Evolutionary conservation across 64 coral and sea anemone species (phyloP), one percentile per base, ranked within the genome.

Genomic region (Montipora cactus): DNA sequence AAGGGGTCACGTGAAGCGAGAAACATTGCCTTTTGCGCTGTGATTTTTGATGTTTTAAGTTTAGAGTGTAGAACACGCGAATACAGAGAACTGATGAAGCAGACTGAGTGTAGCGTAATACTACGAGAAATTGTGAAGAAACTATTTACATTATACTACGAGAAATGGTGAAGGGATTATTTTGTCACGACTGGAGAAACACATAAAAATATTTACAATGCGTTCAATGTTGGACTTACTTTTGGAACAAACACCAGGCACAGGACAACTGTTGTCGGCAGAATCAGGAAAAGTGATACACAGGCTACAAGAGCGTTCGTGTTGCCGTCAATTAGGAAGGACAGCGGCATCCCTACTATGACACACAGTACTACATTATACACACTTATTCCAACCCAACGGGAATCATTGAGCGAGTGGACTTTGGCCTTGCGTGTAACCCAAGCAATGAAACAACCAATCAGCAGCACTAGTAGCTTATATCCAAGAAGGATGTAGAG

Each of bases 371-470:
- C 57, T 69, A 88, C 77, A 28, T 7, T 89, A 66, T 76, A 96
- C 14, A 96, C 50, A 23, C 84, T 48, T 59, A 68, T 81, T 22
- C 85, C 59, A 10, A 96, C 76, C n/a, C 80, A 78, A 55, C 71
- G 77, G 7, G 90, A 88, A 67, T 96, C 94, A 80, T 92, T 88
- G 5, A 96, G 73, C 16, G 87, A 67, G 57, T 74, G 89, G 79
- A 77, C 79, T 72, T 83, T 96, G 21, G 61, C 84, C 70, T 66
- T 69, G 28, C 90, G 79, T 61, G 94, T 93, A 51, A 88, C 77
- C 90, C 90, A 92, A 7, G 94, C 90, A 50, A 96, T 66, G 67
- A 96, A 96, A 22, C 94, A 96, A 44, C 90, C 90, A 67, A 92
- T 71, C 69, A 96, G 67, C n/a, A 96, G 72, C 13, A 89, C 2